These are phyloP conservation scores for Formica selysi DNA, from an alignment of 1,140 invertebrate genomes.

Conservation along the genomic window DNA sequence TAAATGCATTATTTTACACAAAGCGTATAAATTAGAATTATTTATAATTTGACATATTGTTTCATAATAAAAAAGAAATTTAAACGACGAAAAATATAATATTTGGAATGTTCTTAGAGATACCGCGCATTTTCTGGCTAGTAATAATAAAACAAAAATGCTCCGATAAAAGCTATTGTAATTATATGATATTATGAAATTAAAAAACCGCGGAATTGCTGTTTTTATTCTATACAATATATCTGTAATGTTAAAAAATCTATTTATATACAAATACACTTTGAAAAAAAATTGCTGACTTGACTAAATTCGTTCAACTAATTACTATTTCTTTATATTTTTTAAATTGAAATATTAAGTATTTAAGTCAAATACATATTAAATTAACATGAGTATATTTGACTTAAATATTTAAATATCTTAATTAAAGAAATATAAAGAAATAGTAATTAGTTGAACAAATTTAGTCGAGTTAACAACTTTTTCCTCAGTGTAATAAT, in stretches of 20 bases:
- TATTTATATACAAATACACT: too few relatives aligned
- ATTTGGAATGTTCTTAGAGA: neutral
- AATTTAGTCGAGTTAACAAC: too few relatives aligned
- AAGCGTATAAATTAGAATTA: neutral
- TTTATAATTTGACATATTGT: neutral
- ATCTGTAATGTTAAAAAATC: neutral
- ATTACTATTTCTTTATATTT: too few relatives aligned
- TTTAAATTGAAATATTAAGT: too few relatives aligned
- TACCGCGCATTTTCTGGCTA: neutral
- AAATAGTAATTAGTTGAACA: too few relatives aligned
- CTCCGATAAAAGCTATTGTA: neutral
- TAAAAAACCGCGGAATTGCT: neutral
- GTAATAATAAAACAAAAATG: neutral
- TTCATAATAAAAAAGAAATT: neutral
- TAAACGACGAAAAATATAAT: neutral
- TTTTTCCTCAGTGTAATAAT: neutral
- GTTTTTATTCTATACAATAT: neutral
- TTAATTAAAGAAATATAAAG: too few relatives aligned
- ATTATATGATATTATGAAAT: neutral
- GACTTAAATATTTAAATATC: too few relatives aligned
- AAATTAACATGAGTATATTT: too few relatives aligned
- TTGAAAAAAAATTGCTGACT: too few relatives aligned
- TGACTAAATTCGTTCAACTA: too few relatives aligned
- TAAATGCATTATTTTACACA: neutral
- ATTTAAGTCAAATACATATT: too few relatives aligned